phyloP scores from a whole-genome alignment of 2,113 vertebrate genomes.

The Polypterus senegalus region DNA sequence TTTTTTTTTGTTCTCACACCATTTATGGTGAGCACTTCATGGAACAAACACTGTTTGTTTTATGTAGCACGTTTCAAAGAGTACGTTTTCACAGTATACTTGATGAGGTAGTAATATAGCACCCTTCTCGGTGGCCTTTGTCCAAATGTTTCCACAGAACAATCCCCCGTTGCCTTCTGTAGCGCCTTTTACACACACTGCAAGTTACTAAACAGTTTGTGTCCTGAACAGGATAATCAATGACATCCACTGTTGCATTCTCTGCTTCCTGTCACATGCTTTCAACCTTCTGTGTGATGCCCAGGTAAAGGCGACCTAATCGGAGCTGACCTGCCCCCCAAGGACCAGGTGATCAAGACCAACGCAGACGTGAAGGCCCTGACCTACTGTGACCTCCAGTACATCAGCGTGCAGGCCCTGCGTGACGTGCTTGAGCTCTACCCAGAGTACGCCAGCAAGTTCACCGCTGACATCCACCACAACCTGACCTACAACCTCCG shows the following conservation, averaged over 20 bases:
- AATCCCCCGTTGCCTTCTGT: too few species aligned
- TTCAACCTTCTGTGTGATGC: not conserved
- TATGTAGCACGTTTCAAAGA: too few species aligned
- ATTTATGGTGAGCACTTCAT: too few species aligned
- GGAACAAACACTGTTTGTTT: too few species aligned
- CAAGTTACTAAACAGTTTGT: not conserved
- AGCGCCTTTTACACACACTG: too few species aligned
- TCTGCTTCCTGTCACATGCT: not conserved
- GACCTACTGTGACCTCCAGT: constrained; percentile 90
- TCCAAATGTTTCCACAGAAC: too few species aligned
- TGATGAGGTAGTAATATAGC: too few species aligned
- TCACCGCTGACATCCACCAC: constrained; percentile 71
- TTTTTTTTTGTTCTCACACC: too few species aligned
- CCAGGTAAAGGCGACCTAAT: constrained; percentile 93
- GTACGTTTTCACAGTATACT: too few species aligned
- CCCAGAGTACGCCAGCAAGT: constrained; percentile 75
- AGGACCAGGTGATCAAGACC: constrained; percentile 76
- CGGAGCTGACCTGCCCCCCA: constrained; percentile 70
- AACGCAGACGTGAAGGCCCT: constrained; percentile 85
- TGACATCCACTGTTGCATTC: not conserved
- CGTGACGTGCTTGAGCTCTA: constrained; percentile 79
- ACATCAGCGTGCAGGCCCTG: constrained; percentile 72
- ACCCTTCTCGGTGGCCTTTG: too few species aligned
- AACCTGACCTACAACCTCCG: constrained; percentile 91
- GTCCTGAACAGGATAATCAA: not conserved